phyloP scores from a whole-genome alignment of 2,113 vertebrate genomes.

The Catharus minimus region DNA sequence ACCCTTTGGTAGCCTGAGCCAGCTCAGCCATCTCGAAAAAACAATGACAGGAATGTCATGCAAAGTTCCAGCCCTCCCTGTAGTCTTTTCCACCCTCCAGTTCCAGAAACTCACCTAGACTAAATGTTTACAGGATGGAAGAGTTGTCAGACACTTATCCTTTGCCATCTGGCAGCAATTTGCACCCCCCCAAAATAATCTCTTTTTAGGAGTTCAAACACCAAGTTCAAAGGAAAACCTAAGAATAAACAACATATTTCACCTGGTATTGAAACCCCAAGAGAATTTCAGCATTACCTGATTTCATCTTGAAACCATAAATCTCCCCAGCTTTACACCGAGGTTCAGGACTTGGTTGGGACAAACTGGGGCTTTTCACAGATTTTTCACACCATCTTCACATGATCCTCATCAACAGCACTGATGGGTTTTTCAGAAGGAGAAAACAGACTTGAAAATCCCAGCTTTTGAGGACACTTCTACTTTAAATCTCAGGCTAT shows the following conservation, averaged over 20 bases:
- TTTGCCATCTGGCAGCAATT: conserved; percentile 39
- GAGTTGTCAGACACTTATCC: conserved; percentile 38
- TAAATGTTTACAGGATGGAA: conserved; percentile 36
- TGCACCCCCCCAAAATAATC: conserved; percentile 3
- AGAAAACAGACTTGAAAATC: not conserved
- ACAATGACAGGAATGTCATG: not conserved
- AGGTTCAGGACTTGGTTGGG: not conserved
- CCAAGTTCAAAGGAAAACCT: conserved; percentile 47
- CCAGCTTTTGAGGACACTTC: not conserved
- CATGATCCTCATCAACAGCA: not conserved
- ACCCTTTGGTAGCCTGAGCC: not conserved
- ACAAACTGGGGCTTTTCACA: not conserved
- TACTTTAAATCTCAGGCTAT: not conserved
- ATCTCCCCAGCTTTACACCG: conserved; percentile 9
- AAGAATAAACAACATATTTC: conserved; percentile 51
- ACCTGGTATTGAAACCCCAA: conserved; percentile 19
- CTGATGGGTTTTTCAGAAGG: conserved; percentile 36
- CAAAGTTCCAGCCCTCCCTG: not conserved
- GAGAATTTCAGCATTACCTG: conserved; percentile 29
- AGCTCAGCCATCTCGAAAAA: not conserved
- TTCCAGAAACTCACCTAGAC: conserved; percentile 45
- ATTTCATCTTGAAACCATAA: conserved; percentile 56
- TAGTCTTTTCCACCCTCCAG: conserved; percentile 6
- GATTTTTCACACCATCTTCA: conserved; percentile 19
- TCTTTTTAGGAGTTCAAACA: conserved; percentile 48